phyloP scores from a whole-genome alignment of 2,888 invertebrate genomes.

The Lycophotia porphyrea region DNA sequence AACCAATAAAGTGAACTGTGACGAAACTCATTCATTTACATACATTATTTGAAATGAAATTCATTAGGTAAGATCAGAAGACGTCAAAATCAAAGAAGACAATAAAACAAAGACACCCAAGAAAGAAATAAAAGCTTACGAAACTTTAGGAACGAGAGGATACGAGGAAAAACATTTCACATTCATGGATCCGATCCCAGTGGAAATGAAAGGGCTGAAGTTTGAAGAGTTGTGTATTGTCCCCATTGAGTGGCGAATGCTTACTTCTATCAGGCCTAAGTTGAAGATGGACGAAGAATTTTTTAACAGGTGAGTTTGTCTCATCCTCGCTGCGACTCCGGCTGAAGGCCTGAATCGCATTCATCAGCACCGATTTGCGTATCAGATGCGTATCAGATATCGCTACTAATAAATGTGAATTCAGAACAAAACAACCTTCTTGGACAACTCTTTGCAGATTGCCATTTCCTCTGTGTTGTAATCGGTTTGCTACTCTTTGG shows the following conservation, averaged over 20 bases:
- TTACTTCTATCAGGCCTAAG: slow-evolving; percentile 96
- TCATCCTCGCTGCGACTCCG: neutral
- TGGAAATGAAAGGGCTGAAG: slow-evolving; percentile 94
- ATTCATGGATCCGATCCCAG: slow-evolving; percentile 94
- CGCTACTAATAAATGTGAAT: neutral
- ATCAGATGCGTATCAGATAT: neutral
- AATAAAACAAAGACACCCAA: slow-evolving; percentile 94
- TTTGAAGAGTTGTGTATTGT: slow-evolving; percentile 95
- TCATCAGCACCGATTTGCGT: neutral
- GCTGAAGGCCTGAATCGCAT: neutral
- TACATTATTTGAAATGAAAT: slow-evolving; percentile 51
- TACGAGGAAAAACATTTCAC: slow-evolving; percentile 88
- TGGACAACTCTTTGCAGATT: neutral
- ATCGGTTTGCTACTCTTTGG: too few species aligned
- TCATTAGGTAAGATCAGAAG: slow-evolving; percentile 92
- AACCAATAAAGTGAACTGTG: slow-evolving; percentile 34
- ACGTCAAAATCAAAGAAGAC: slow-evolving; percentile 93
- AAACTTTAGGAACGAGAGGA: slow-evolving; percentile 91
- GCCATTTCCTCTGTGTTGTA: neutral
- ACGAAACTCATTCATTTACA: slow-evolving; percentile 28
- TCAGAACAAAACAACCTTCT: neutral
- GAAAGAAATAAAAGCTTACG: slow-evolving; percentile 92
- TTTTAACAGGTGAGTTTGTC: slow-evolving; percentile 92
- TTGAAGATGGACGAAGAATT: slow-evolving; percentile 96
- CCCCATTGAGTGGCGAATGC: slow-evolving; percentile 97